Conservation (phyloP, 2,797 vertebrate species). For the Pygocentrus nattereri region DNA sequence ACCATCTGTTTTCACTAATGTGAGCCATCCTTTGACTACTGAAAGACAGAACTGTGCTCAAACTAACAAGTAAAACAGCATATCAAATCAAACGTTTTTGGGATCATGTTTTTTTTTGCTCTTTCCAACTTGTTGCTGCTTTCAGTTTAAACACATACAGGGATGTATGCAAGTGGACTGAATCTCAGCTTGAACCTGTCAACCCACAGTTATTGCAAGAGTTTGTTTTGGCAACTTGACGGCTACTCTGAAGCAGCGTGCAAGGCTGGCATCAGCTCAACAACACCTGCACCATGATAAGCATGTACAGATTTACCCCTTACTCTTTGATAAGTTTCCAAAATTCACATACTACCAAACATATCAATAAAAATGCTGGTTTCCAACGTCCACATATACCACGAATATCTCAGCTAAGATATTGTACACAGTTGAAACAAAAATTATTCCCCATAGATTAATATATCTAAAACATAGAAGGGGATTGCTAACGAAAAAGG, state of each 20-base stretch:
- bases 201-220: background rate
- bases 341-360: background rate
- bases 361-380: too few relatives aligned
- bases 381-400: too few relatives aligned
- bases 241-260: slow-evolving; percentile 8
- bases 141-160: background rate
- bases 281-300: background rate
- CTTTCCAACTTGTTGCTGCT: background rate
- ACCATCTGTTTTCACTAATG: background rate
- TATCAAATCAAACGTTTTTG: too few relatives aligned
- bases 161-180: background rate
- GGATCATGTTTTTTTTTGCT: too few relatives aligned
- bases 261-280: slow-evolving; percentile 15
- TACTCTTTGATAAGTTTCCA: background rate
- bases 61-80: too few relatives aligned
- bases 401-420: too few relatives aligned
- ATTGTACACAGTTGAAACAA: too few relatives aligned
- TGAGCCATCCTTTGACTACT: too few relatives aligned
- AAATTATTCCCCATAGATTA: too few relatives aligned
- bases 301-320: background rate
- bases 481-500: too few relatives aligned
- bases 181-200: slow-evolving; percentile 7
- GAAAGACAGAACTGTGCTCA: too few relatives aligned
- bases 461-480: too few relatives aligned
- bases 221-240: slow-evolving; percentile 19